Evolutionary conservation across 2,888 invertebrate genomes (phyloP), one percentile per base, ranked within the genome.

Genomic region (Pterostichus madidus): DNA sequence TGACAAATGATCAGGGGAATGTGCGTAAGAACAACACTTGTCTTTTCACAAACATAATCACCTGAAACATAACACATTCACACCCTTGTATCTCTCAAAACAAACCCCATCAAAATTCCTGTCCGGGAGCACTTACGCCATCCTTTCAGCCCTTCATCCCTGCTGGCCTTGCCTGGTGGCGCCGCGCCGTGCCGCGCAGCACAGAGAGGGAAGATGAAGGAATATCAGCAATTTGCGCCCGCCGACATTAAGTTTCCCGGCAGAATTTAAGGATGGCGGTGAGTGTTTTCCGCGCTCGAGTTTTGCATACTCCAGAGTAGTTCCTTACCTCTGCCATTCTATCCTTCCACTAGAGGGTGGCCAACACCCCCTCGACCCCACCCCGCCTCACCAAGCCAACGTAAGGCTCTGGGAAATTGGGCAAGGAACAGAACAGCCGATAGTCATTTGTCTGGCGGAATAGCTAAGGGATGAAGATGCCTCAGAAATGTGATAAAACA

Each of bases 381-480:
- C 24, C 24, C 24, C 24, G 3, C 24, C 10, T 61, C n/a, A 0
- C 59, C 15, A 17, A 59, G 10, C 15, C 59, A 59, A 17, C 59
- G 10, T 10, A 17, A 59, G n/a, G 35, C 71, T 8, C 35, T 11
- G 73, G 83, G 84, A 84, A 85, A 85, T 85, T 84, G 85, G 85
- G 84, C 85, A 85, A 86, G 86, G 86, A 86, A 87, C 86, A 86
- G 86, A 87, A 85, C 86, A 83, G 85, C 85, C 85, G 86, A 86
- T 86, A 85, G 86, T 86, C 86, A 87, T 87, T 87, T 86, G 87
- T 87, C 86, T 86, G 86, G 85, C 85, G 84, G 86, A 86, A 85
- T 85, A 84, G 85, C 83, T 64, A 77, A 84, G 78, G 85, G 83
- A 84, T 83, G 84, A 81, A 83, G 61, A 39, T 24, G 24, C 24